phyloP scores from a whole-genome alignment of 1,140 invertebrate genomes.

The Drosophila nigromelanica region DNA sequence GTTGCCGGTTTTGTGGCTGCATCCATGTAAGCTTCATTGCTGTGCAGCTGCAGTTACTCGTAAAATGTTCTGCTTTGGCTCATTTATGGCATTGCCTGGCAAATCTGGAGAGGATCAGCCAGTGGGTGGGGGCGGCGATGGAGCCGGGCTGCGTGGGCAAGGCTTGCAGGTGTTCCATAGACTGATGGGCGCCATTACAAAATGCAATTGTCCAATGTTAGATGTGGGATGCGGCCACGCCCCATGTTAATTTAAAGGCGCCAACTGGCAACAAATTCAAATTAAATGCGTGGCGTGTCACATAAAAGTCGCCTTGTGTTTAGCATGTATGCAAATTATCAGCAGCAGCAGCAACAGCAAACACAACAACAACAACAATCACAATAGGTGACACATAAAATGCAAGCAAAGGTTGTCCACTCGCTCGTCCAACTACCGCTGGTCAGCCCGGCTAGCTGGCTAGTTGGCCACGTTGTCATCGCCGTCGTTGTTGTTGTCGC shows the following conservation, averaged over 20 bases:
- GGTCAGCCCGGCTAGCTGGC: slow-evolving; percentile 23
- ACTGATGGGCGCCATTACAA: slow-evolving; percentile 73
- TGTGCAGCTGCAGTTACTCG: slow-evolving; percentile 52
- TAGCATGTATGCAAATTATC: slow-evolving; percentile 53
- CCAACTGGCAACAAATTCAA: slow-evolving; percentile 55
- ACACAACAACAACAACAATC: slow-evolving; percentile 24
- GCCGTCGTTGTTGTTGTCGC: slow-evolving; percentile 6
- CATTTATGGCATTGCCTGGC: slow-evolving; percentile 38
- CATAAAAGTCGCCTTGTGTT: slow-evolving; percentile 49
- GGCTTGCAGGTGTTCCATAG: slow-evolving; percentile 70
- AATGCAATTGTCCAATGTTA: slow-evolving; percentile 38
- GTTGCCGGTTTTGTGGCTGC: slow-evolving; percentile 1
- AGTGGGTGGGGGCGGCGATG: neutral
- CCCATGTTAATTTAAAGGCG: slow-evolving; percentile 63
- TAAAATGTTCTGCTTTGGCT: slow-evolving; percentile 52
- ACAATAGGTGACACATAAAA: slow-evolving; percentile 73
- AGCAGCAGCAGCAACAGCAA: slow-evolving; percentile 21
- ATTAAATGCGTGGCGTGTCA: slow-evolving; percentile 53
- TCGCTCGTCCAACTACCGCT: slow-evolving; percentile 19
- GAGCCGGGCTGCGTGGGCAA: slow-evolving; percentile 51
- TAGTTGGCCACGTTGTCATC: slow-evolving; percentile 30
- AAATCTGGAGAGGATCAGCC: slow-evolving; percentile 46
- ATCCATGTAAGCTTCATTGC: slow-evolving; percentile 3
- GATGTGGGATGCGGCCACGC: slow-evolving; percentile 49
- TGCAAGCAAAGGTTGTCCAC: slow-evolving; percentile 70